Evolutionary conservation across 35 echinoderm and acorn worm genomes (phyloP), one percentile per base, ranked within the genome.

Genomic region (Eucidaris tribuloides): DNA sequence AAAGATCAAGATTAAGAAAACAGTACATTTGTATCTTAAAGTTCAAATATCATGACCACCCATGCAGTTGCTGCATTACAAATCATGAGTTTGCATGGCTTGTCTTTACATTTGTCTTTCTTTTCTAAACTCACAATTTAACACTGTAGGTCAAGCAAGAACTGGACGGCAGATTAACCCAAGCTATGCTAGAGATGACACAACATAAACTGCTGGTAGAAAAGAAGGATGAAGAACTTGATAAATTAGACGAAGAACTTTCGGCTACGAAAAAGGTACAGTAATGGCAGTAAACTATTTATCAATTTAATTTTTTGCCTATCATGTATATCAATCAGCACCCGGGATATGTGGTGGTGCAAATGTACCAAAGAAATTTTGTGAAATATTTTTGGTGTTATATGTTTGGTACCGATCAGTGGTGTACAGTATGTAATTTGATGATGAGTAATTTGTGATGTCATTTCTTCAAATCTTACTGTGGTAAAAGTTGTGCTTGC

Each of bases 181-280:
- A 92, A 30, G 72, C 92, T 34, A 86, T 87, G 43, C 77, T 89
- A 7, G 82, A 84, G 31, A 71, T 89, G 22, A 89, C 91, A 18
- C 91, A 93, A 56, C 72, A 64, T 4, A 99, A 83, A 55, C 56
- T 87, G 4, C 37, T 82, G 79, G 82, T 92, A 4, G 91, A 90
- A 49, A 86, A 79, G 7, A 85, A 88, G 38, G 86, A 93, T 46
- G 90, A 99, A 49, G 96, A 93, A 20, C 71, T 90, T 38, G 96
- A 99, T 7, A 90, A 79, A 57, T 45, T 99, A 57, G 79, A 54
- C n/a, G 86, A 99, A 39, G 96, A 99, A 84, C 83, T 93, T 7
- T 83, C 70, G 68, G 96, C 96, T 36, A 87, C 92, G 5, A 99
- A 99, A 43, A 99, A 99, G 90, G 96, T 99, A 46, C n/a, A n/a